Evolutionary conservation across 2,797 vertebrate species (phyloP).

Genomic region (Chelon labrosus): DNA sequence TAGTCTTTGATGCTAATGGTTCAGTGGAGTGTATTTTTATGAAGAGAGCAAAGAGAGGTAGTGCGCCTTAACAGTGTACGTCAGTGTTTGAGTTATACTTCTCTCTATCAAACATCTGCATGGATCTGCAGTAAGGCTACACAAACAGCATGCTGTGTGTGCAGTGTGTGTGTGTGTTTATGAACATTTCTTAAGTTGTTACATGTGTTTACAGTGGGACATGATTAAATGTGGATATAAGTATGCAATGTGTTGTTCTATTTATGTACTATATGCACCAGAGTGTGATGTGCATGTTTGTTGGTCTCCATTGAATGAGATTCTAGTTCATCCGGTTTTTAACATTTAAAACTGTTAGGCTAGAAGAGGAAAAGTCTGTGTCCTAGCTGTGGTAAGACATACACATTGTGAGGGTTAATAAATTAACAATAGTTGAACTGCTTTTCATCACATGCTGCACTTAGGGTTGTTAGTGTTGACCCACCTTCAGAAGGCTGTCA

Average conservation of each 20-base stretch:
- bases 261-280: slow-evolving; percentile 23
- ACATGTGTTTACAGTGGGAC: slow-evolving; percentile 3
- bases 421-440: background rate
- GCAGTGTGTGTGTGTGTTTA: background rate
- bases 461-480: background rate
- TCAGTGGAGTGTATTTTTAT: slow-evolving; percentile 6
- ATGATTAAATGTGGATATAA: slow-evolving; percentile 17
- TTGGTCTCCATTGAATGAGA: too few relatives aligned
- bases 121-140: background rate
- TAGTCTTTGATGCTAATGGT: slow-evolving; percentile 1
- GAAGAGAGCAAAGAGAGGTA: background rate
- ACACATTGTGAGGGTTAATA: background rate
- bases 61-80: background rate
- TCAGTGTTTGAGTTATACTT: slow-evolving; percentile 4
- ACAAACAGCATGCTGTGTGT: background rate
- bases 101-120: slow-evolving; percentile 5
- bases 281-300: slow-evolving; percentile 5
- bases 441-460: background rate
- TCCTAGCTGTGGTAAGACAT: background rate
- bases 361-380: background rate
- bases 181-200: background rate
- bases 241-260: slow-evolving; percentile 24
- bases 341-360: background rate
- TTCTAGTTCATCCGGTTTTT: too few relatives aligned
- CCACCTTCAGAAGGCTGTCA: background rate